Conservation (phyloP, 2,888 invertebrate genomes). For the Cheilosia pagana region DNA sequence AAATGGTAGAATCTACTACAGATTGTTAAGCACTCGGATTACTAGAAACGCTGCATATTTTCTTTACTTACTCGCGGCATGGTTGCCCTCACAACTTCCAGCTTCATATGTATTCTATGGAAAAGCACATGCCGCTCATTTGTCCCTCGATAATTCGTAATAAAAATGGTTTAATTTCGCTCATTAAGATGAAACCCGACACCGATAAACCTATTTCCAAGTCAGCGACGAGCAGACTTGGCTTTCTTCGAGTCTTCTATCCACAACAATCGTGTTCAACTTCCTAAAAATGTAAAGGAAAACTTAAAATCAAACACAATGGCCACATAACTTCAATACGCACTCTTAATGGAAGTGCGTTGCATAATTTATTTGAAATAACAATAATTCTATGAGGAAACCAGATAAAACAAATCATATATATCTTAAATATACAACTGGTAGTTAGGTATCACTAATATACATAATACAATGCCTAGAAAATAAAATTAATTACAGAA, state of each 20-base stretch:
- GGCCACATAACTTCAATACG: conserved; percentile 14
- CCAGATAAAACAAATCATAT: conserved; percentile 52
- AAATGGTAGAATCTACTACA: no score
- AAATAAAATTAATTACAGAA: conserved; percentile 35
- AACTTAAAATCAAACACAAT: background rate
- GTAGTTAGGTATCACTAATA: conserved; percentile 7
- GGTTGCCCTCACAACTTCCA: no score
- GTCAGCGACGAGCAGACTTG: no score
- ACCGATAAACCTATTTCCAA: no score
- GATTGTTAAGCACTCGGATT: no score
- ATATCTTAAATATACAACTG: conserved; percentile 40
- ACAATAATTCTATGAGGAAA: conserved; percentile 63
- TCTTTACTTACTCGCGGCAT: no score
- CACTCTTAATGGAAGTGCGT: conserved; percentile 16
- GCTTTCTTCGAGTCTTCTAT: background rate
- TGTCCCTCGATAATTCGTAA: no score
- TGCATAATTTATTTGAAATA: conserved; percentile 55
- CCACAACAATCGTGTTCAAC: background rate
- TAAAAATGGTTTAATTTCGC: no score
- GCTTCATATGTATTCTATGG: no score
- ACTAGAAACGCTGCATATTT: no score
- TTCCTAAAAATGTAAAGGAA: background rate
- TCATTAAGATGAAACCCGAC: no score
- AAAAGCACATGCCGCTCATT: no score
- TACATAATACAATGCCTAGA: conserved; percentile 21